A percentile compares a stretch with the other conserved stretches of the same genome.
These are phyloP conservation scores for Hypocryptadius cinnamomeus DNA, from an alignment of 2,113 vertebrate genomes.

Conservation along the genomic window DNA sequence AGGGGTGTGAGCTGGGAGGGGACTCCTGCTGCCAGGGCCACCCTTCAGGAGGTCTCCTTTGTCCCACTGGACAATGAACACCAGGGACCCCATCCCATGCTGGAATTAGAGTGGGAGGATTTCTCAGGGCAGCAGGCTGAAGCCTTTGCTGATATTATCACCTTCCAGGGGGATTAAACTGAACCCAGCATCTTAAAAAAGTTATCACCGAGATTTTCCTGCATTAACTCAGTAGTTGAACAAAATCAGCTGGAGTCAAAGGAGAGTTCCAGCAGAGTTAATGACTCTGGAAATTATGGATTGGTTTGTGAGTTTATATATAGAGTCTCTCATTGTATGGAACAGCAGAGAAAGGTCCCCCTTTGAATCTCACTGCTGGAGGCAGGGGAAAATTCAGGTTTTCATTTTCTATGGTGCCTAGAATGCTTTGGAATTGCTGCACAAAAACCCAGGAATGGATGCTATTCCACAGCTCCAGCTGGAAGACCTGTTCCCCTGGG, in stretches of 20 bases:
- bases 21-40: background rate
- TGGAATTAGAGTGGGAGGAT: background rate
- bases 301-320: conserved; percentile 44
- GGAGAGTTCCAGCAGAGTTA: conserved; percentile 37
- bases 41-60: background rate
- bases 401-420: background rate
- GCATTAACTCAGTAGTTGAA: conserved; percentile 16
- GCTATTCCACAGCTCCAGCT: background rate
- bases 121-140: background rate
- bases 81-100: background rate
- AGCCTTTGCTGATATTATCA: background rate
- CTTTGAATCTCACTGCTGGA: conserved; percentile 21
- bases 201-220: background rate
- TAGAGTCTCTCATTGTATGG: background rate
- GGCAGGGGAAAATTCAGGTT: background rate
- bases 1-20: background rate
- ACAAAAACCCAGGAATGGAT: background rate
- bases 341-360: background rate
- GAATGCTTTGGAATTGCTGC: conserved; percentile 12
- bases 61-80: background rate
- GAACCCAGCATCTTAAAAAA: background rate
- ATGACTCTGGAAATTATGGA: conserved; percentile 22
- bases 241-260: conserved; percentile 15
- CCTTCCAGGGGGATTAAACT: background rate
- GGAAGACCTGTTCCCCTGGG: background rate